Evolutionary conservation across 2,888 invertebrate species (phyloP).

Genomic region (Nemotelus pantherinus): DNA sequence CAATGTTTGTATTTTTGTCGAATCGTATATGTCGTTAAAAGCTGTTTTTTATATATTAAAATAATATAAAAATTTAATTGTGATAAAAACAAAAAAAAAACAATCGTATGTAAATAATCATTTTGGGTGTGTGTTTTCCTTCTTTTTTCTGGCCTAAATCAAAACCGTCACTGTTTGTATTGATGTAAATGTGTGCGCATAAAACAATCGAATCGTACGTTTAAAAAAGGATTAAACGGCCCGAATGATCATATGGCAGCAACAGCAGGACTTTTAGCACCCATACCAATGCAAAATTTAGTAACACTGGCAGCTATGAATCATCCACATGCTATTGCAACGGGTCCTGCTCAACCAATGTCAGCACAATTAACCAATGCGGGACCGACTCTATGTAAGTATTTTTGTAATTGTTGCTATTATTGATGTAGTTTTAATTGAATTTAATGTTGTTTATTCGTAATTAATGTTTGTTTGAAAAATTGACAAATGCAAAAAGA

Average conservation of each 20-base stretch:
- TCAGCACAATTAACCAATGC: slow-evolving; percentile 58
- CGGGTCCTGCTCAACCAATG: slow-evolving; percentile 52
- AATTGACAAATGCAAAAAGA: too few species aligned
- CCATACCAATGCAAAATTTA: slow-evolving; percentile 90
- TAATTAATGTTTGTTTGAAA: background rate
- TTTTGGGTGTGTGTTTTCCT: slow-evolving; percentile 61
- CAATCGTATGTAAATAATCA: slow-evolving; percentile 39
- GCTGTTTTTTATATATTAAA: background rate
- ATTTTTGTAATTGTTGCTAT: slow-evolving; percentile 47
- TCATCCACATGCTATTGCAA: slow-evolving; percentile 51
- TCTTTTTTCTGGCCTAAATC: slow-evolving; percentile 42
- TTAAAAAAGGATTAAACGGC: slow-evolving; percentile 64
- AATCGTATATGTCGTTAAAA: background rate
- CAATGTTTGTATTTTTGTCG: background rate
- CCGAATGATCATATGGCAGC: slow-evolving; percentile 65
- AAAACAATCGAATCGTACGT: background rate
- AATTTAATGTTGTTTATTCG: background rate
- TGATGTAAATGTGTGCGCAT: slow-evolving; percentile 23
- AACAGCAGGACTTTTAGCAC: slow-evolving; percentile 69
- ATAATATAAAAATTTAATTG: background rate
- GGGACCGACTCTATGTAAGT: slow-evolving; percentile 65
- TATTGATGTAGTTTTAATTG: background rate
- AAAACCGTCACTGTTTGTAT: slow-evolving; percentile 37
- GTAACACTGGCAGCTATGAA: slow-evolving; percentile 76
- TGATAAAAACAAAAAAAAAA: slow-evolving; percentile 11